Evolutionary conservation across 2,797 vertebrate genomes (phyloP).

Genomic region (Notoglanidium macrostoma): DNA sequence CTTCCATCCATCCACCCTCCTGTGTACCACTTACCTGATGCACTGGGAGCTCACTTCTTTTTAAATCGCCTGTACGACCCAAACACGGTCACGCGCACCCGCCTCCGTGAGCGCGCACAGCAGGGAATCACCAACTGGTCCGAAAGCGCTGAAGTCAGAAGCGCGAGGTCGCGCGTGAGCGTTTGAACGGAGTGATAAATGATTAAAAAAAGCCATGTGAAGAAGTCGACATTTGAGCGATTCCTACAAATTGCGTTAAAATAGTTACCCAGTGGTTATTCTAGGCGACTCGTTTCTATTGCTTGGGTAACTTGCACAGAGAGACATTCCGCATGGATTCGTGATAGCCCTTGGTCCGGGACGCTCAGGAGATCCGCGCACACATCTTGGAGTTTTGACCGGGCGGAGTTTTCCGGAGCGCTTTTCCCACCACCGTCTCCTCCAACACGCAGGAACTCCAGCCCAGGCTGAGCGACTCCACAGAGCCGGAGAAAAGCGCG

Average conservation of each 20-base stretch:
- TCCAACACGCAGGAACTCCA: not conserved
- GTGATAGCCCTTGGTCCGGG: conserved; percentile 6
- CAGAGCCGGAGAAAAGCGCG: not conserved
- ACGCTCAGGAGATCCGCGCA: conserved; percentile 15
- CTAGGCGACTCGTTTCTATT: not conserved
- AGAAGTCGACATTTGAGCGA: not conserved
- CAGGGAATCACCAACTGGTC: conserved; percentile 15
- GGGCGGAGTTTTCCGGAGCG: conserved; percentile 11
- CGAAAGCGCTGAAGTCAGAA: conserved; percentile 24
- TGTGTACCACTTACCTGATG: not conserved
- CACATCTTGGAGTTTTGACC: not conserved
- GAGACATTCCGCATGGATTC: not conserved
- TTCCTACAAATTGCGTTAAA: not conserved
- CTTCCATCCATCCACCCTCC: not conserved
- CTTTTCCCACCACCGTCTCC: not conserved
- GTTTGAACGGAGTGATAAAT: not conserved
- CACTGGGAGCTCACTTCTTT: not conserved
- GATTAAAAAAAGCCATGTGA: not conserved
- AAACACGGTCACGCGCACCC: conserved; percentile 1
- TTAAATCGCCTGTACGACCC: not conserved
- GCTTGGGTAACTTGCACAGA: not conserved
- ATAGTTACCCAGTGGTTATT: too few species aligned
- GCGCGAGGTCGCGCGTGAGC: conserved; percentile 22
- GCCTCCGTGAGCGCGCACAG: conserved; percentile 5
- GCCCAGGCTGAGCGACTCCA: not conserved